phyloP scores from a whole-genome alignment of 2,888 invertebrate genomes.

The Noctua pronuba region DNA sequence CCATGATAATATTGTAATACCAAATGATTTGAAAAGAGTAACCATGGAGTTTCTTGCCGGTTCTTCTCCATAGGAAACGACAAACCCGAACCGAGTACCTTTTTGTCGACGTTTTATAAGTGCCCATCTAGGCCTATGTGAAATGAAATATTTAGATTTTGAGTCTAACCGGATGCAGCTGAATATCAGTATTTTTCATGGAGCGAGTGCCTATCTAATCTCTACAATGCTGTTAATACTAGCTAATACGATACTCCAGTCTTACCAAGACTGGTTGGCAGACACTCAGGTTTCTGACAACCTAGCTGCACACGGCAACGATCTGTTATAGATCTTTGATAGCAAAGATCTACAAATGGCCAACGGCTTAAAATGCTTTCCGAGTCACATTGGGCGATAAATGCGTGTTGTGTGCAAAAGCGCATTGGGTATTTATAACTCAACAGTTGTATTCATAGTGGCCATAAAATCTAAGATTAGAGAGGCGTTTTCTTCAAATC shows the following conservation, averaged over 20 bases:
- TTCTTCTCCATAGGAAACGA: too few species aligned
- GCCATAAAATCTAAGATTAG: slow-evolving; percentile 24
- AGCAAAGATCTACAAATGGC: background rate
- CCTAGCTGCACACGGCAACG: too few species aligned
- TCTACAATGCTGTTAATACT: too few species aligned
- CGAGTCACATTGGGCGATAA: background rate
- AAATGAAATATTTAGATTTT: too few species aligned
- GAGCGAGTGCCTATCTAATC: too few species aligned
- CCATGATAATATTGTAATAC: too few species aligned
- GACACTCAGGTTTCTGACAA: background rate
- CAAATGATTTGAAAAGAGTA: too few species aligned
- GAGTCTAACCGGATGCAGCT: background rate
- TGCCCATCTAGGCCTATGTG: too few species aligned
- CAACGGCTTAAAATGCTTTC: background rate
- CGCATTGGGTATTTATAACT: slow-evolving; percentile 4
- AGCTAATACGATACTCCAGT: background rate
- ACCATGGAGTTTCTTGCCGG: too few species aligned
- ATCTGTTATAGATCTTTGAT: too few species aligned
- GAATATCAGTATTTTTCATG: background rate
- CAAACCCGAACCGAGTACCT: too few species aligned
- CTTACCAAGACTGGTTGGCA: background rate
- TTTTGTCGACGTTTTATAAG: too few species aligned
- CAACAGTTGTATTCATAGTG: slow-evolving; percentile 14
- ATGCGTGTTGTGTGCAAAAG: slow-evolving; percentile 13
- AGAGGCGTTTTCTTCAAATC: slow-evolving; percentile 13